Conservation (phyloP, 1,140 invertebrate genomes). For the Drosophila watanabei region DNA sequence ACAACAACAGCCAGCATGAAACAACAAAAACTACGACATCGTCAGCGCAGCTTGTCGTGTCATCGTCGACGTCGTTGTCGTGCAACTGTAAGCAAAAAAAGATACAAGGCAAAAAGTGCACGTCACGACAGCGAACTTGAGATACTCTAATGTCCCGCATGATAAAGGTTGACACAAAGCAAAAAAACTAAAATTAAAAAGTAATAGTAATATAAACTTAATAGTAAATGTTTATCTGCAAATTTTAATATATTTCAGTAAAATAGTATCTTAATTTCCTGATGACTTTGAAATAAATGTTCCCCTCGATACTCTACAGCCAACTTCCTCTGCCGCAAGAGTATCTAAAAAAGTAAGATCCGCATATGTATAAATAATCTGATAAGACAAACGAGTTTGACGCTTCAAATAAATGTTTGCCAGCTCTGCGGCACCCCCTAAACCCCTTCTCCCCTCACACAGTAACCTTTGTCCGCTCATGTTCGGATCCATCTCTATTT, state of each 20-base stretch:
- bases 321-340: slow-evolving; percentile 13
- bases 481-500: slow-evolving; percentile 67
- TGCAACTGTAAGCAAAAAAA: slow-evolving; percentile 57
- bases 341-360: slow-evolving; percentile 44
- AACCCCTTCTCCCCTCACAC: neutral
- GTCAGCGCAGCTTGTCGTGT: slow-evolving; percentile 72
- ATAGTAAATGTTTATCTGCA: too few relatives aligned
- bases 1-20: slow-evolving; percentile 55
- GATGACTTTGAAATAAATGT: neutral
- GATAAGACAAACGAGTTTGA: slow-evolving; percentile 84
- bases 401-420: slow-evolving; percentile 84
- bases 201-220: too few relatives aligned
- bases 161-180: neutral
- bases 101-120: neutral
- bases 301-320: neutral
- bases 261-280: neutral
- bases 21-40: slow-evolving; percentile 52
- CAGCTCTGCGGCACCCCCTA: slow-evolving; percentile 38
- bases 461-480: slow-evolving; percentile 40
- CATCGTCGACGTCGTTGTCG: slow-evolving; percentile 67
- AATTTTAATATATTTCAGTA: neutral
- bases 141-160: slow-evolving; percentile 33
- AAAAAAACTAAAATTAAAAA: neutral
- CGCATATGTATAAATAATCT: slow-evolving; percentile 74
- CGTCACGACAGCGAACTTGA: slow-evolving; percentile 2